Evolutionary conservation across 2,888 invertebrate genomes (phyloP), one percentile per base, ranked within the genome.

Genomic region (Willowsia nigromaculata): DNA sequence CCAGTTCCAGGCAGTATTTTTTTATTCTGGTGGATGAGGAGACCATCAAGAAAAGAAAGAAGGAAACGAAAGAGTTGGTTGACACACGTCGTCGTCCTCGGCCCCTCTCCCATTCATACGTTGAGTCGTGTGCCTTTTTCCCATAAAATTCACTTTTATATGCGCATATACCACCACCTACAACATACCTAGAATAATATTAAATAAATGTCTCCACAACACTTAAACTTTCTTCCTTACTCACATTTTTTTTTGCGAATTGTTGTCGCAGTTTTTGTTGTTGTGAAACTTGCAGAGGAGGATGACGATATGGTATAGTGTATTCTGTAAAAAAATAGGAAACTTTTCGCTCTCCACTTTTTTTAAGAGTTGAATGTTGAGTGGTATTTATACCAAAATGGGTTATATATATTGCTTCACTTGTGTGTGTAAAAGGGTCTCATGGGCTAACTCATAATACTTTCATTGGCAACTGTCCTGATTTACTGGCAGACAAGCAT

Each of bases 391-490:
- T 13, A 18, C 22, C 9, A 25, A 56, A 56, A 56, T 25, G 43
- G 43, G 43, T 43, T 43, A 43, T 43, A 43, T 43, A 43, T 13
- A 43, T 43, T 43, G 43, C 13, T 43, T 1, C 9, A 9, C 9
- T 37, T 37, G 37, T 37, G 5, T 37, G 37, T 43, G 43, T 43
- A 43, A 13, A 13, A 1, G 43, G 43, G 86, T 80, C 86, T 80
- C 86, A 37, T 65, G 86, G 80, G 86, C 59, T 80, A 65, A 25
- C 80, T 80, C 86, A 86, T 86, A 86, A 86, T 86, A 80, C 86
- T 86, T 86, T 86, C 86, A 86, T 86, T 86, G 80, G 80, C 86
- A 86, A 86, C 78, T 86, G 78, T 65, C 80, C 86, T 86, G 86
- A 86, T 86, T 86, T 86, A 86, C 86, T 78, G 37, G 43, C 25